Base-by-base conservation (phyloP, 2,888 invertebrate genomes). In the Suillia variegata region DNA sequence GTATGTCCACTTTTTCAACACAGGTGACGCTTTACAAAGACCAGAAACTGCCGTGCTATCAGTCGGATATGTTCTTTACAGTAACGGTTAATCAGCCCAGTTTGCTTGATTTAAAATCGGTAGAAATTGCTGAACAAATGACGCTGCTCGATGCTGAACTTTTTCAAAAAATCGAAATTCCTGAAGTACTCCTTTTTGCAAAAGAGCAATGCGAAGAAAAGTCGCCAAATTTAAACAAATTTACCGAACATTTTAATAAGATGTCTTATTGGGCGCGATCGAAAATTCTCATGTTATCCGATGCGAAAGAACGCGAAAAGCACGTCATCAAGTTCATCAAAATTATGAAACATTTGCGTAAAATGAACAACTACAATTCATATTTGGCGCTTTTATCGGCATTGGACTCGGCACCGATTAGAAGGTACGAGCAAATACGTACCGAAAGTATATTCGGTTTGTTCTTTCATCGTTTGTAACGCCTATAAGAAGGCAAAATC, bases 231-330 rank as follows among this genome's bases (percentile, higher is more conserved):
- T 86, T 99, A 59, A 97, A 96, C 31, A 86, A 92, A 68, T 99
- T 99, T 80, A 99, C 99, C 0, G 97, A 98, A 80, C 98, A 99
- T 83, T 99, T 99, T 83, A 99, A 99, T 81, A 98, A 98, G 84
- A 96, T 98, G 95, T 97, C 97, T 60, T 98, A 94, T 78, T 98
- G 98, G 98, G 96, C 96, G 45, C 86, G 98, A 57, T 96, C 98
- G 2, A 87, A 93, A 78, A 97, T 99, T 73, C 84, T 99, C 55
- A 92, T 94, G 70, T 92, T 94, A 80, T 87, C 88, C 70, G 97
- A 97, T 75, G 92, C 93, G n/a, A 93, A 93, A 74, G 98, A 98
- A 74, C 87, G 98, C 31, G 98, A 99, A 82, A 92, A 92, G 77
- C 95, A 94, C 80, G 94, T 95, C 60, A 89, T 91, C 75, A 97